These are phyloP conservation scores for Agrilus mali DNA, from an alignment of 2,888 invertebrate species.

Conservation along the genomic window DNA sequence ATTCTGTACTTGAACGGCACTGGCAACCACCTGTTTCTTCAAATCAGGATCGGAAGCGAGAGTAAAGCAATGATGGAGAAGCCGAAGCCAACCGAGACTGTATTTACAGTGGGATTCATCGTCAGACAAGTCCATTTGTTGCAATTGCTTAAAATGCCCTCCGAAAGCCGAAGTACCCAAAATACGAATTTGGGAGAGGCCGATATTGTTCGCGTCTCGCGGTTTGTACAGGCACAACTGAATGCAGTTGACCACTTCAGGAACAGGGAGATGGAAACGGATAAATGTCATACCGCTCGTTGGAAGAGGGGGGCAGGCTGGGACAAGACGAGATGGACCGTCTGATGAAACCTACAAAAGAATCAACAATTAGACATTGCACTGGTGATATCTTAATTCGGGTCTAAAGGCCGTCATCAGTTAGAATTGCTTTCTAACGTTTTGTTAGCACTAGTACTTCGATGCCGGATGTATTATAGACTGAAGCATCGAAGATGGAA, in stretches of 20 bases:
- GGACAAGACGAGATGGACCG: conserved; percentile 62
- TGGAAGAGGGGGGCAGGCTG: conserved; percentile 73
- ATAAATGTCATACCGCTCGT: conserved; percentile 84
- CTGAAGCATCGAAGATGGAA: too few relatives aligned
- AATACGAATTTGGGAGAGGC: conserved; percentile 74
- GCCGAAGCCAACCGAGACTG: conserved; percentile 71
- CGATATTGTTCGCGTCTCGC: conserved; percentile 79
- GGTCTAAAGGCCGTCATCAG: too few relatives aligned
- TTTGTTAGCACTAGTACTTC: too few relatives aligned
- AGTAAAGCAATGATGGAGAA: conserved; percentile 68
- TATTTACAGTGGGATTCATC: conserved; percentile 42
- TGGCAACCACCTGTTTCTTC: conserved; percentile 39
- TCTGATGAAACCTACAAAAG: conserved; percentile 48
- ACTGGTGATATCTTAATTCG: too few relatives aligned
- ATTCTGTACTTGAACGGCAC: conserved; percentile 53
- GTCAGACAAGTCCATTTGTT: conserved; percentile 32
- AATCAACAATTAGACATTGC: conserved; percentile 1
- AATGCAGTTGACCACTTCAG: conserved; percentile 76
- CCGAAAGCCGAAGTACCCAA: conserved; percentile 77
- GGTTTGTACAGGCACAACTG: conserved; percentile 67
- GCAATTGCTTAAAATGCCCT: conserved; percentile 29
- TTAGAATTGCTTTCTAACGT: too few relatives aligned
- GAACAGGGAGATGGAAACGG: conserved; percentile 66
- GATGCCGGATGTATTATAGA: too few relatives aligned
- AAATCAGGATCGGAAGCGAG: conserved; percentile 32